Evolutionary conservation across 2,797 vertebrate genomes (phyloP), one percentile per base, ranked within the genome.

Genomic region (Simalia tracyae): DNA sequence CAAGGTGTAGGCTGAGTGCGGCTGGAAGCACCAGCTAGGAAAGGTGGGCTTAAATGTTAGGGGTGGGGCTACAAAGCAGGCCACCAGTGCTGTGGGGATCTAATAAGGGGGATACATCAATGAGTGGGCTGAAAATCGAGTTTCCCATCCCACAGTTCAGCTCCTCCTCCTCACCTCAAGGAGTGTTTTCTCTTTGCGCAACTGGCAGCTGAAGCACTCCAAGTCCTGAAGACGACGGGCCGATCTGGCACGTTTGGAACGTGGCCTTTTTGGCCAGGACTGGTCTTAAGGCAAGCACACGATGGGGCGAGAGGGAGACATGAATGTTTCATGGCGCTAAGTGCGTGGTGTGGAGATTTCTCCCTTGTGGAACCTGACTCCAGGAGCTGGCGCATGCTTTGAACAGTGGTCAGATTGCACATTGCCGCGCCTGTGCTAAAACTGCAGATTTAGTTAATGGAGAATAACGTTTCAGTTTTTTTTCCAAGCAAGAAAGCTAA

Each of bases 271-370:
- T 0, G 87, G 0, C 0, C 4, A 88, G 36, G 22, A 89, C 42
- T 54, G 91, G 94, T 14, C 88, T 59, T 86, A 63, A 31, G 94
- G 72, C 85, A 93, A 94, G 87, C 5, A 85, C 85, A 84, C 56
- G 88, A 42, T 36, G 28, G 57, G 36, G 14, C 56, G 0, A 28
- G 19, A 31, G 19, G 56, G 91, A 92, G 11, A 14, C 36, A 85
- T 89, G 89, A 66, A 92, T 17, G 31, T 94, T 95, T 89, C 91
- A 90, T 84, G 72, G 36, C 26, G 10, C 72, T 89, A 28, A 81
- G 89, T 60, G 89, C 68, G 61, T 61, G 22, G 26, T 28, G 36
- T 50, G 89, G 89, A 84, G 42, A 42, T 12, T 2, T 50, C 57
- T 81, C 89, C 56, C 24, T 28, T 59, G n/a, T 12, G 36, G 59